These are phyloP conservation scores for Aphrocallistes beatrix DNA, from an alignment of 37 sponge, comb jelly and placozoan species.

Conservation along the genomic window DNA sequence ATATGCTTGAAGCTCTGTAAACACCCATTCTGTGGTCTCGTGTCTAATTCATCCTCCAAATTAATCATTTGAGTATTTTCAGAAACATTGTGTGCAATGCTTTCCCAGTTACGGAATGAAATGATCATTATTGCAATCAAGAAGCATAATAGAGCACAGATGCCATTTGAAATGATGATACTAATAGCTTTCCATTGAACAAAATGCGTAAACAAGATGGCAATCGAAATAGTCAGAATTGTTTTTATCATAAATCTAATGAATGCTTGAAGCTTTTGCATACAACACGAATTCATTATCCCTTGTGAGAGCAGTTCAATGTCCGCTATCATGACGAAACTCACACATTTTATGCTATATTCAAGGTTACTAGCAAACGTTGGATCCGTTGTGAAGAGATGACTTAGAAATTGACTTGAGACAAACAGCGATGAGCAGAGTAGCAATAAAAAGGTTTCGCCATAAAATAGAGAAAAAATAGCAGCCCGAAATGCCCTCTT, in stretches of 20 bases:
- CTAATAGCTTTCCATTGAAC: neutral
- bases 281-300: neutral
- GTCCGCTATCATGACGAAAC: neutral
- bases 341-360: neutral
- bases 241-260: neutral
- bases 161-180: neutral
- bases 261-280: neutral
- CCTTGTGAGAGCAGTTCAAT: neutral
- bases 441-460: too few species aligned
- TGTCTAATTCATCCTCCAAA: neutral
- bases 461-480: too few species aligned
- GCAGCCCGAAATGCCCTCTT: neutral
- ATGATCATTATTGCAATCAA: neutral
- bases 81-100: neutral
- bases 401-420: neutral
- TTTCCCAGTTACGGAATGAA: neutral
- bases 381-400: neutral
- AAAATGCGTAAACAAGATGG: neutral
- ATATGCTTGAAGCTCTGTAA: too few species aligned
- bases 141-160: neutral
- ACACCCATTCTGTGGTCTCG: too few species aligned
- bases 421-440: too few species aligned
- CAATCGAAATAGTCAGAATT: neutral
- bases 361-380: neutral
- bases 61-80: neutral